Percentiles rank a stretch among this genome's conserved stretches.
These are phyloP conservation scores for Bombus fervidus DNA, from an alignment of 1,140 invertebrate species.

Conservation along the genomic window DNA sequence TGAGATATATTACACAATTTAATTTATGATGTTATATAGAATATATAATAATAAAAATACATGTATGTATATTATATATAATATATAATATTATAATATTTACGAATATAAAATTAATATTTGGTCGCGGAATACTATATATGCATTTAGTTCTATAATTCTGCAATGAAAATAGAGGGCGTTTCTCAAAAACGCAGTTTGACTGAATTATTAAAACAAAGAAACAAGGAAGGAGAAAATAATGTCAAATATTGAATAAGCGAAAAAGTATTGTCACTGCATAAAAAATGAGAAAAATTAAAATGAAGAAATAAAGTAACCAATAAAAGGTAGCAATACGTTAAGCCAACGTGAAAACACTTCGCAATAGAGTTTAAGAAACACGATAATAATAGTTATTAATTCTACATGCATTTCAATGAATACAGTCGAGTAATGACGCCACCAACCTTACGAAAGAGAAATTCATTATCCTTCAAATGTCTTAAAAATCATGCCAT, in stretches of 20 bases:
- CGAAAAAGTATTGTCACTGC: not conserved
- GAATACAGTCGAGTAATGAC: constrained; percentile 46
- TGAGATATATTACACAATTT: constrained; percentile 14
- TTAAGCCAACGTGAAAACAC: constrained; percentile 56
- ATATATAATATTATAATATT: constrained; percentile 42
- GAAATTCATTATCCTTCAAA: constrained; percentile 44
- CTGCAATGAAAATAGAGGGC: constrained; percentile 27
- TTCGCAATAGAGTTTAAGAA: constrained; percentile 57
- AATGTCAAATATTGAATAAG: constrained; percentile 12
- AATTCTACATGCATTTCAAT: constrained; percentile 58
- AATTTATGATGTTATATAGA: constrained; percentile 42
- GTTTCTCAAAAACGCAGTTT: constrained; percentile 19
- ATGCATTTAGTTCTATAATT: constrained; percentile 51
- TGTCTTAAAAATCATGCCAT: constrained; percentile 60
- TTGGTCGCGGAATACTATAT: constrained; percentile 16
- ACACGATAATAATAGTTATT: constrained; percentile 59
- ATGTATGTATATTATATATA: constrained; percentile 26
- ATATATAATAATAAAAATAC: constrained; percentile 28
- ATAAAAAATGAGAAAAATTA: constrained; percentile 20
- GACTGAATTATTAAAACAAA: constrained; percentile 49
- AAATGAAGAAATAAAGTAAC: constrained; percentile 42
- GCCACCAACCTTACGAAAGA: constrained; percentile 17
- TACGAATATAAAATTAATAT: constrained; percentile 40
- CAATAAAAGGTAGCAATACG: constrained; percentile 57
- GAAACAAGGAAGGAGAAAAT: not conserved